Evolutionary conservation across 1,140 invertebrate genomes (phyloP).

Genomic region (Aricia agestis): DNA sequence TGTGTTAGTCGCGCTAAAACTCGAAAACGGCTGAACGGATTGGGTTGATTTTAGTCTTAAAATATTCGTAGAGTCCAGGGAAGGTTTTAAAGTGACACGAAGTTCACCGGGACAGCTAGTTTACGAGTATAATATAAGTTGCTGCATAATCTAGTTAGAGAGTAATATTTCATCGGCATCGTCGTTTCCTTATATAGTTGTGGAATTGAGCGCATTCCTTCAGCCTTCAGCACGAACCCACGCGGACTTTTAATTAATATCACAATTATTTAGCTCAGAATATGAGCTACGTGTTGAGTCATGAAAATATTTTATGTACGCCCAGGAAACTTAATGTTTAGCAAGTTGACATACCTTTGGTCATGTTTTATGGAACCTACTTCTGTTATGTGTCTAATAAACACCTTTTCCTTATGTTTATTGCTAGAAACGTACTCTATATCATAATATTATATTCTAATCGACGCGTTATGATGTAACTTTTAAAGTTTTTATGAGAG

Average conservation of each 20-base stretch:
- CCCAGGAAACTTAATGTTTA: background rate
- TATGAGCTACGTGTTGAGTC: background rate
- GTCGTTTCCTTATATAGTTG: conserved; percentile 1
- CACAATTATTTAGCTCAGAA: conserved; percentile 3
- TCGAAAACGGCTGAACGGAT: too few species aligned
- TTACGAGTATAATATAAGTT: background rate
- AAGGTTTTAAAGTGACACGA: too few species aligned
- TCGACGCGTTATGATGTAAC: too few species aligned
- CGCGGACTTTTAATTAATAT: conserved; percentile 7
- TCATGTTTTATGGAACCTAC: background rate
- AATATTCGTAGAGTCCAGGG: too few species aligned
- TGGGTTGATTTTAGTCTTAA: too few species aligned
- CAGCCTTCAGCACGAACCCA: background rate
- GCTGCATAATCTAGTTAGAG: background rate
- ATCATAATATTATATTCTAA: too few species aligned
- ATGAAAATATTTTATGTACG: background rate
- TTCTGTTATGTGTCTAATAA: too few species aligned
- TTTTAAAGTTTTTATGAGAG: too few species aligned
- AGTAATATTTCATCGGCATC: background rate
- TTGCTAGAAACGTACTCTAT: too few species aligned
- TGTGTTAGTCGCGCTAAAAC: too few species aligned
- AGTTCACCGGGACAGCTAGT: too few species aligned
- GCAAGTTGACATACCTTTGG: background rate
- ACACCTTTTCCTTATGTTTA: too few species aligned
- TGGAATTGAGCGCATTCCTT: conserved; percentile 5